Evolutionary conservation across 2,888 invertebrate species (phyloP), one percentile per base, ranked within the genome.

Genomic region (Ceraclea dissimilis): DNA sequence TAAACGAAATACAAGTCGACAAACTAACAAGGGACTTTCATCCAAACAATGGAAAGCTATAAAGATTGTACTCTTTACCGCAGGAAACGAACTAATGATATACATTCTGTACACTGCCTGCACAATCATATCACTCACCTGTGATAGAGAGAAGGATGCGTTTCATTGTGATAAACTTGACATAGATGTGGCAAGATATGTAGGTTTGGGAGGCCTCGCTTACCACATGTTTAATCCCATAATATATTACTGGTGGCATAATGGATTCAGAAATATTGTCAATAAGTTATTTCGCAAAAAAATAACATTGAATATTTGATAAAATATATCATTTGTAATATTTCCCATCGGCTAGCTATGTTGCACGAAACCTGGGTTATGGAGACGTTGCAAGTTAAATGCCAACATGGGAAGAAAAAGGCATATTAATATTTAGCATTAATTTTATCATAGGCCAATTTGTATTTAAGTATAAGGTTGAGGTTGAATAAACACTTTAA

Each of bases 211-310:
- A 48, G 84, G 83, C 1, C 79, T 83, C 62, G 64, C 75, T 1
- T 84, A 84, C 63, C 82, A 82, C 63, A 65, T 84, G 49, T 64
- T 84, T 1, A 84, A 84, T 66, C 84, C 84, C 1, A 66, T 85
- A 20, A 83, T 85, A 62, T 85, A 84, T 64, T 83, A 83, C 1
- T 85, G 84, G 84, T 85, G 84, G 84, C 84, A 85, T 66, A 82
- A 80, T 66, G 83, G 84, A 0, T 84, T 26, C 26, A 26, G 10
- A 26, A 26, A 26, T 26, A 26, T 26, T 6, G 26, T 26, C 10
- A 10, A 26, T 26, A 26, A 26, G 26, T 4, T 26, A 26, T 26
- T 26, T 26, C 26, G 4, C 26, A 26, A 26, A 26, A n/a, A n/a
- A n/a, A n/a, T n/a, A n/a, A n/a, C n/a, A n/a, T n/a, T n/a, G n/a